A percentile compares a stretch with the other conserved stretches of the same genome.
Conservation (phyloP, 1,140 invertebrate species). For the Papilio dardanus region DNA sequence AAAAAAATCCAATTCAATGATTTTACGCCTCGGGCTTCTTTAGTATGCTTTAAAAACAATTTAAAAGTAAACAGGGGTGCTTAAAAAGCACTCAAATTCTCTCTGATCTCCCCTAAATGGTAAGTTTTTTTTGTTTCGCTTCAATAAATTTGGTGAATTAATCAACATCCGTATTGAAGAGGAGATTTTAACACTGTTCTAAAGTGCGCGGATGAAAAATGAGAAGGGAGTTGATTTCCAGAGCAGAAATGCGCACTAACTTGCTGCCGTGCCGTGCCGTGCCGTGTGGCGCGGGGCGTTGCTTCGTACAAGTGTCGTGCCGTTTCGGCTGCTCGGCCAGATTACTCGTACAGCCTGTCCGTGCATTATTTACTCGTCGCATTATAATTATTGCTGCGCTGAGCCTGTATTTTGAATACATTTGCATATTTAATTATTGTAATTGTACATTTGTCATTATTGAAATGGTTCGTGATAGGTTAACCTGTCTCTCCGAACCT, state of each 20-base stretch:
- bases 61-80: conserved; percentile 38
- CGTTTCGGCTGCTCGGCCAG: too few relatives aligned
- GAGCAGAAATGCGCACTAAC: too few relatives aligned
- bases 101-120: conserved; percentile 37
- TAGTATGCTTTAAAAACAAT: conserved; percentile 35
- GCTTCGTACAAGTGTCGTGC: too few relatives aligned
- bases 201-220: conserved; percentile 55
- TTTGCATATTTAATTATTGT: conserved; percentile 4
- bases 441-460: conserved; percentile 32
- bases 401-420: conserved; percentile 23
- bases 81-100: conserved; percentile 33
- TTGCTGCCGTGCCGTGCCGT: too few relatives aligned
- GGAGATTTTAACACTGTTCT: conserved; percentile 63
- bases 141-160: conserved; percentile 17
- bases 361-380: conserved; percentile 20
- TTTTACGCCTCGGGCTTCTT: conserved; percentile 27
- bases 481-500: not conserved
- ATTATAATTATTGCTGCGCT: conserved; percentile 23
- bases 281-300: too few relatives aligned
- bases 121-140: conserved; percentile 27
- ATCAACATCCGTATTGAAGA: conserved; percentile 30
- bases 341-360: not conserved
- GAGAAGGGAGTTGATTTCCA: conserved; percentile 50
- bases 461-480: conserved; percentile 32
- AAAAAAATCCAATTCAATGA: conserved; percentile 19